phyloP scores from a whole-genome alignment of 30 jellyfish, hydroid and myxozoan genomes.

The Hydractinia symbiolongicarpus region DNA sequence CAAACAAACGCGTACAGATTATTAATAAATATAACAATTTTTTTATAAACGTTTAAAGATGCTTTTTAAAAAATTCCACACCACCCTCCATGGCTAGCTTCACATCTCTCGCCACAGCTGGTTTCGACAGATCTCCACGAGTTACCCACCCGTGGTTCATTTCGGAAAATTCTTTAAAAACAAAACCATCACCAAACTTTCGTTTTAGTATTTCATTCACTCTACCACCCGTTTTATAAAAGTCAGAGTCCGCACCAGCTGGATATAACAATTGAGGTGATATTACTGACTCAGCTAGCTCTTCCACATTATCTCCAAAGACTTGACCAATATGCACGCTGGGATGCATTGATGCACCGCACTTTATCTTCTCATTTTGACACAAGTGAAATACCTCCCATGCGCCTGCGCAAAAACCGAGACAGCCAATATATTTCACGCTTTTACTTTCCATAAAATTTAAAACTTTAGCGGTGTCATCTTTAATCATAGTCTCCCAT shows the following conservation, averaged over 20 bases:
- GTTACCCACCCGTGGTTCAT: constrained; percentile 38
- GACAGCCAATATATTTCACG: constrained; percentile 13
- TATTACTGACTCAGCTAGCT: constrained; percentile 8
- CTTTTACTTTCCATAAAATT: neutral
- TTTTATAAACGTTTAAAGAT: too few relatives aligned
- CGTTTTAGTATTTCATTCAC: neutral
- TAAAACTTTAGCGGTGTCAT: constrained; percentile 20
- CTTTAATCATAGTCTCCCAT: constrained; percentile 6
- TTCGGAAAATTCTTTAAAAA: neutral
- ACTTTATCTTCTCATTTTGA: constrained; percentile 18
- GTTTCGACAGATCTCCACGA: constrained; percentile 18
- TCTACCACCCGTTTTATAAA: constrained; percentile 25
- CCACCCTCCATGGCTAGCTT: constrained; percentile 29
- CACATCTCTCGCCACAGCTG: constrained; percentile 27
- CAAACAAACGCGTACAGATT: too few relatives aligned
- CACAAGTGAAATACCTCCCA: constrained; percentile 37
- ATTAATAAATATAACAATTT: too few relatives aligned
- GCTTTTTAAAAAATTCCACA: constrained; percentile 16
- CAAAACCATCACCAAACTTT: constrained; percentile 23
- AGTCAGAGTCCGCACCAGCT: constrained; percentile 14
- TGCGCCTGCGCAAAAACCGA: constrained; percentile 42
- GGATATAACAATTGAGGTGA: constrained; percentile 33
- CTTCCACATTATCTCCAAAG: constrained; percentile 11
- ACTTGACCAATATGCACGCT: constrained; percentile 18
- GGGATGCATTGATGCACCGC: constrained; percentile 34